phyloP scores from a whole-genome alignment of 2,113 vertebrate genomes.

The Antechinus flavipes region DNA sequence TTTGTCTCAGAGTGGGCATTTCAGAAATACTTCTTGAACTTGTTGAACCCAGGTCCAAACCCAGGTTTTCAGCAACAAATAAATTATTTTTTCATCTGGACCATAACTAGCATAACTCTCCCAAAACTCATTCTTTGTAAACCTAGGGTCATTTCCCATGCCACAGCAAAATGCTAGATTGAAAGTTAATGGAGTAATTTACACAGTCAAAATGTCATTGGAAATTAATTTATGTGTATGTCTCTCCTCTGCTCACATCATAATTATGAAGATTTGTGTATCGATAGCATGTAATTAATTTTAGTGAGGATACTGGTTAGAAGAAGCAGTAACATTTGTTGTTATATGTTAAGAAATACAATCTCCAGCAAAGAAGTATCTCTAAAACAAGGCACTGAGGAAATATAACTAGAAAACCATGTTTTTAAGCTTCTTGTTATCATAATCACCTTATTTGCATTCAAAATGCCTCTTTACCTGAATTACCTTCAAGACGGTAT shows the following conservation, averaged over 20 bases:
- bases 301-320: conserved; percentile 70
- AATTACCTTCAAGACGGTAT: conserved; percentile 83
- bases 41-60: too few species aligned
- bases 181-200: conserved; percentile 46
- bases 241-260: conserved; percentile 65
- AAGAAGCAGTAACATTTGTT: conserved; percentile 29
- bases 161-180: neutral
- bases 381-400: conserved; percentile 78
- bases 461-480: conserved; percentile 78
- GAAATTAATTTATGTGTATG: conserved; percentile 57
- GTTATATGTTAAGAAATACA: conserved; percentile 61
- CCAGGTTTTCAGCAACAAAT: too few species aligned
- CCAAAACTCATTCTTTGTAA: too few species aligned
- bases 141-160: neutral
- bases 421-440: conserved; percentile 70
- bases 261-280: conserved; percentile 78
- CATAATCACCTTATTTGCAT: conserved; percentile 84
- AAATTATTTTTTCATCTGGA: too few species aligned
- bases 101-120: too few species aligned
- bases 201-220: conserved; percentile 73
- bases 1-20: too few species aligned
- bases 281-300: conserved; percentile 63
- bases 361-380: conserved; percentile 59
- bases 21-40: too few species aligned
- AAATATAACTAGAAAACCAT: conserved; percentile 62